These are phyloP conservation scores for Coleophora deauratella DNA, from an alignment of 2,888 invertebrate species.

Conservation along the genomic window DNA sequence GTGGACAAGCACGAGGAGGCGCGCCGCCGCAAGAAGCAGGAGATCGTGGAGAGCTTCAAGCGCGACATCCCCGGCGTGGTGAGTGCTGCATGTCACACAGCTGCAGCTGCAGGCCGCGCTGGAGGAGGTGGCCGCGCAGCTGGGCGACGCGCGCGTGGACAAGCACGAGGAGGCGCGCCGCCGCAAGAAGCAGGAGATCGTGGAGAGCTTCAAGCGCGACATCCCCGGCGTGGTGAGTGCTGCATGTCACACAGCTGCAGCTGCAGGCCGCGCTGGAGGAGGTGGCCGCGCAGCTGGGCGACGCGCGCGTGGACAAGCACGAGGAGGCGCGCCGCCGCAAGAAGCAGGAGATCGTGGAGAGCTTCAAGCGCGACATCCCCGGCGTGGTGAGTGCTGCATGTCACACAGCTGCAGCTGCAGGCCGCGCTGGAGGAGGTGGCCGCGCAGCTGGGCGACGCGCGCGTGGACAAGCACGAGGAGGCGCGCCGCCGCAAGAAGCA, in stretches of 20 bases:
- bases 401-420: not conserved
- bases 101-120: not conserved
- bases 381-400: slow-evolving; percentile 84
- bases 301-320: slow-evolving; percentile 97
- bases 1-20: slow-evolving; percentile 99
- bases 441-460: slow-evolving; percentile 91
- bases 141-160: slow-evolving; percentile 97
- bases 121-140: not conserved
- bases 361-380: slow-evolving; percentile 95
- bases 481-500: slow-evolving; percentile 95
- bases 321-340: slow-evolving; percentile 96
- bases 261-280: not conserved
- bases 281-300: slow-evolving; percentile 78
- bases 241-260: not conserved
- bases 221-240: slow-evolving; percentile 95
- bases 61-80: slow-evolving; percentile 97
- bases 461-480: slow-evolving; percentile 98
- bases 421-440: not conserved
- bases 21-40: slow-evolving; percentile 94
- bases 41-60: slow-evolving; percentile 98
- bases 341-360: slow-evolving; percentile 98
- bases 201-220: slow-evolving; percentile 96
- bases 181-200: slow-evolving; percentile 97
- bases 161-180: slow-evolving; percentile 97
- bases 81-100: slow-evolving; percentile 39